Evolutionary conservation across 92 coral and sea anemone species (phyloP), one percentile per base, ranked within the genome.

Genomic region (Porites lobata): DNA sequence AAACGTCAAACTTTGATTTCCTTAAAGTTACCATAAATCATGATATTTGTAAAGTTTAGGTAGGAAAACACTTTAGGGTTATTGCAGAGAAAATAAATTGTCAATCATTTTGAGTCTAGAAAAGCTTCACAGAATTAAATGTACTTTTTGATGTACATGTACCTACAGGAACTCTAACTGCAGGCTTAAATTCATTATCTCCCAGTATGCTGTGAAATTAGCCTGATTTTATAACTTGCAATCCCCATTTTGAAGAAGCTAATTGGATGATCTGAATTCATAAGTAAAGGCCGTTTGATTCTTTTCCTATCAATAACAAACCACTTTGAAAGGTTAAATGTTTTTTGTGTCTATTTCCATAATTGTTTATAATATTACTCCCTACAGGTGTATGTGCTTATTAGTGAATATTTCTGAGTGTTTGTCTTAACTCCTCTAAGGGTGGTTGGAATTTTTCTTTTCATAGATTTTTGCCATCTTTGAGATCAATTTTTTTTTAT

Each of bases 1-100:
- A 76, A 24, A 57, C 80, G 17, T n/a, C n/a, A 58, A 58, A 76
- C 18, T 76, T 77, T 77, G 72, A 65, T 79, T 79, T 21, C 21
- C 69, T 32, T 63, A 58, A 19, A 47, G 22, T 14, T 50, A 38
- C 10, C 26, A 29, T 68, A 24, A 59, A 54, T 8, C 67, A 11
- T 50, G 81, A 77, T 77, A 66, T 76, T 22, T 54, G 47, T 47
- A 70, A 70, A 70, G n/a, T 50, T 7, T n/a, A 50, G 61, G n/a
- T 19, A n/a, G 9, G 24, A 7, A 17, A 7, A 17, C 29, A 47
- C 6, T 26, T 11, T 43, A 72, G 19, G 11, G 17, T 38, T 7
- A 13, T 12, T 21, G 53, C 53, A 10, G 4, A 38, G 52, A 32
- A 32, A 15, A 15, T 7, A 4, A 70, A 14, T 70, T 9, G 61